Base-by-base conservation (phyloP, 2,113 vertebrate species). In the Micromys minutus region DNA sequence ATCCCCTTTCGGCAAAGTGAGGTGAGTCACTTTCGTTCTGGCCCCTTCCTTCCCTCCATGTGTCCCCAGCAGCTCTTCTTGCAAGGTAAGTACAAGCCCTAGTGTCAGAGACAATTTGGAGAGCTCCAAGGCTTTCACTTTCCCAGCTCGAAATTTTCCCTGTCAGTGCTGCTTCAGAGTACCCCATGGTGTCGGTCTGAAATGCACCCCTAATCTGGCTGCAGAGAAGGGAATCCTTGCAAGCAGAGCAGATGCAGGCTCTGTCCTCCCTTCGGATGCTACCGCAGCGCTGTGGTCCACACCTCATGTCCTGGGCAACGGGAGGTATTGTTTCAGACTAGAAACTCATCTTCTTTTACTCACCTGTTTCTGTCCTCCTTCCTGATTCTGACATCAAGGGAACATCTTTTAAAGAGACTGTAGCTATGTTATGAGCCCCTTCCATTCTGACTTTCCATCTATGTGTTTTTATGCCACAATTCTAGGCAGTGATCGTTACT, bases 201-300 rank as follows among this genome's bases (percentile, higher is more conserved):
- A 67, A 50, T 63, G 86, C 34, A 52, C 29, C 69, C 74, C 21
- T 45, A 26, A 17, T 34, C 50, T 55, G 75, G 71, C 59, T 39
- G 69, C 47, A 7, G 52, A 63, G 31, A 45, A 47, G 39, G 6
- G 1, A 52, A 24, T 5, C 81, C 81, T 22, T 5, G n/a, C n/a
- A 77, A 74, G 45, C 29, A 52, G 2, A 10, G 45, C 4, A 89
- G 47, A 50, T 76, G 12, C 24, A 29, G 9, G 24, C 5, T 50
- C 2, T 45, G 57, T 22, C 19, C 5, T 67, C 15, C 3, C 67
- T 11, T 67, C n/a, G 42, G 50, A 75, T 0, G 39, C 9, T 15
- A 9, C 3, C 11, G 59, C 0, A 24, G 4, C 5, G 39, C 12
- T 1, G 47, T 31, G 29, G 36, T 67, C n/a, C 10, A 34, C 7